Percentiles rank a stretch among this genome's conserved stretches.
Conservation (phyloP, 1,140 invertebrate genomes). For the Aphelinus atriplicis region DNA sequence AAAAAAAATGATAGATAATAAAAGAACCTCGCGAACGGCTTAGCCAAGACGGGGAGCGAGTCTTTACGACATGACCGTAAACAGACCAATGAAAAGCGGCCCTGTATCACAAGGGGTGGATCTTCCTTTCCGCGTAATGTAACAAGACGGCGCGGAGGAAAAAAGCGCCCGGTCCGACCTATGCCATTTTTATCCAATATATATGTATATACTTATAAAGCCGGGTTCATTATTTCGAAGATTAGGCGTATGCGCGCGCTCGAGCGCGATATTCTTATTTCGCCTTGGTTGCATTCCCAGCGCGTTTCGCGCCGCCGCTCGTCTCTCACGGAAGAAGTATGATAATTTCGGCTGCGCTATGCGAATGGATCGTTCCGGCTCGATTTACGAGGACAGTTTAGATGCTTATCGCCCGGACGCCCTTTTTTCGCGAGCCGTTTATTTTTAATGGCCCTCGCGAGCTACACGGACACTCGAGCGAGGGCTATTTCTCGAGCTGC, state of each 20-base stretch:
- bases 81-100: slow-evolving; percentile 16
- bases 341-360: slow-evolving; percentile 24
- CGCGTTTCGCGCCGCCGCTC: background rate
- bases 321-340: slow-evolving; percentile 22
- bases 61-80: background rate
- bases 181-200: background rate
- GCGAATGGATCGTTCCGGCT: background rate
- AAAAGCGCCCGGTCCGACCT: background rate
- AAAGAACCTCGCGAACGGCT: background rate
- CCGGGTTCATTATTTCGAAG: background rate
- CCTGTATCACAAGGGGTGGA: background rate
- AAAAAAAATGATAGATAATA: slow-evolving; percentile 23
- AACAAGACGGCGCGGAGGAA: background rate
- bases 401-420: slow-evolving; percentile 27
- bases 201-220: background rate
- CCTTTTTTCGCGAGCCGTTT: background rate
- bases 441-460: slow-evolving; percentile 5
- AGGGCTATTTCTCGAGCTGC: no score
- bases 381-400: slow-evolving; percentile 34
- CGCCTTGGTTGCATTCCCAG: slow-evolving; percentile 22
- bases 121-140: background rate
- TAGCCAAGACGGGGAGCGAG: background rate
- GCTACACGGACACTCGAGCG: no score
- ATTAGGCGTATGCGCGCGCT: background rate
- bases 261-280: slow-evolving; percentile 19